Evolutionary conservation across 2,797 vertebrate species (phyloP).

Genomic region (Sebastiscus tertius): DNA sequence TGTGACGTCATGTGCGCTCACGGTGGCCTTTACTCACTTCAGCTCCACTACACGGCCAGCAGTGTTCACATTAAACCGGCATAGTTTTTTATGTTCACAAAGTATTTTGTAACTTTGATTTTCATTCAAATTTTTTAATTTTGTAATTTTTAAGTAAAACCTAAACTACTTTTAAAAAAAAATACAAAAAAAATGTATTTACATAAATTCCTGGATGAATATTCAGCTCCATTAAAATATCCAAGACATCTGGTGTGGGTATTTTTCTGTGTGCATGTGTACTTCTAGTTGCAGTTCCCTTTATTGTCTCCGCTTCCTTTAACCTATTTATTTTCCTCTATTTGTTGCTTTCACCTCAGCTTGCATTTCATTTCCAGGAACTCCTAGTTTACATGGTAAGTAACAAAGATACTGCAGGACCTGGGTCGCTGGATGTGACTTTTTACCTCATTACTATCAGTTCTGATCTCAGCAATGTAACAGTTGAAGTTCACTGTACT

Average conservation of each 20-base stretch:
- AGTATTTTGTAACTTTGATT: background rate
- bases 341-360: background rate
- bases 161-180: no score
- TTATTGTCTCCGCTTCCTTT: background rate
- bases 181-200: background rate
- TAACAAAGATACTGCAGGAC: background rate
- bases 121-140: background rate
- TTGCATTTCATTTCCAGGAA: background rate
- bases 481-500: background rate
- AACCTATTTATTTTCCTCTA: background rate
- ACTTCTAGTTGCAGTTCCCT: background rate
- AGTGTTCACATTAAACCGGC: background rate
- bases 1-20: no score
- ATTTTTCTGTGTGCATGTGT: no score
- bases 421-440: background rate
- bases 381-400: background rate
- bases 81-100: background rate
- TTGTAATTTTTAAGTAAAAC: background rate
- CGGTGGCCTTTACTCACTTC: no score
- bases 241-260: no score
- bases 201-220: background rate
- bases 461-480: background rate
- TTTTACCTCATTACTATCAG: background rate
- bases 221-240: no score
- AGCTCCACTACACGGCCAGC: no score